A percentile compares a stretch with the other conserved stretches of the same genome.
Evolutionary conservation across 1,140 invertebrate species (phyloP).

Genomic region (Zaprionus davidi): DNA sequence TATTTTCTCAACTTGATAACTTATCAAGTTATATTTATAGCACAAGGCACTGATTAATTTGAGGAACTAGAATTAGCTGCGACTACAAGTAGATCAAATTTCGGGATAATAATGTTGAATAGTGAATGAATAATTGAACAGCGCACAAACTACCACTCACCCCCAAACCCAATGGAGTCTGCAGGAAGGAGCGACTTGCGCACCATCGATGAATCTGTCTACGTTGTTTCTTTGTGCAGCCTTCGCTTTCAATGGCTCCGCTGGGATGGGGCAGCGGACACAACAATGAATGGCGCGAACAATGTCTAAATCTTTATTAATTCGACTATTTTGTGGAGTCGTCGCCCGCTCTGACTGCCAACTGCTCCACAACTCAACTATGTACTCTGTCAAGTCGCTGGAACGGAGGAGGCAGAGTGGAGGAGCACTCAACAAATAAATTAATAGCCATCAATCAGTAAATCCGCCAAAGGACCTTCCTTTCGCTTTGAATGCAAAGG

Average conservation of each 20-base stretch:
- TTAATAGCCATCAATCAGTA: constrained; percentile 83
- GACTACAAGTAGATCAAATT: not conserved
- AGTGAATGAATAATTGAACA: constrained; percentile 7
- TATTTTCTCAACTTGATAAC: not conserved
- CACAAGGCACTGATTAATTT: not conserved
- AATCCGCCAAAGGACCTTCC: constrained; percentile 79
- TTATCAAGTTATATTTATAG: not conserved
- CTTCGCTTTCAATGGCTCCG: constrained; percentile 35
- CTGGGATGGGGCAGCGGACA: constrained; percentile 35
- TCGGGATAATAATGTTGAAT: not conserved
- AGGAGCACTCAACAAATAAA: constrained; percentile 77
- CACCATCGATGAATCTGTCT: constrained; percentile 42
- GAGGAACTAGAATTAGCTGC: not conserved
- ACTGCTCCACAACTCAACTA: constrained; percentile 1
- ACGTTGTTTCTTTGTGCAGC: constrained; percentile 19
- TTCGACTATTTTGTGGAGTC: constrained; percentile 70
- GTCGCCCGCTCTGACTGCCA: constrained; percentile 12
- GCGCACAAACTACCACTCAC: not conserved
- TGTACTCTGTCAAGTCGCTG: constrained; percentile 22
- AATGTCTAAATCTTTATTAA: constrained; percentile 82
- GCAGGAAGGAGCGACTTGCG: constrained; percentile 4
- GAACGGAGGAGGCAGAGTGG: not conserved
- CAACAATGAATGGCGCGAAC: constrained; percentile 66
- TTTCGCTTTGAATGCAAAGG: constrained; percentile 77
- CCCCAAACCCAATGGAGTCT: not conserved